Evolutionary conservation across 2,888 invertebrate genomes (phyloP).

Genomic region (Desoria tigrina): DNA sequence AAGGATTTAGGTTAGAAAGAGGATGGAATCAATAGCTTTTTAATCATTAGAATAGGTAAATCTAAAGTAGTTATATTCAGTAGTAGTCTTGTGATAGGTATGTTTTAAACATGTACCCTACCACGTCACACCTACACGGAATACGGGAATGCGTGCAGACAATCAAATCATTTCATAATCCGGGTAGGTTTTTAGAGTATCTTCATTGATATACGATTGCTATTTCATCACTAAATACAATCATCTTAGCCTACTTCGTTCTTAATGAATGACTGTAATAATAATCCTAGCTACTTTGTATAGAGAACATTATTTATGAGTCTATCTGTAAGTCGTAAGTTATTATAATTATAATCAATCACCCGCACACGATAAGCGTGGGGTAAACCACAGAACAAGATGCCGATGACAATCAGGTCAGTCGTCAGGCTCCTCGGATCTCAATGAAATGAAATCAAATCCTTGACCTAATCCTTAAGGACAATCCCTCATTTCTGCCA

Average conservation of each 20-base stretch:
- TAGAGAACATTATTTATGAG: too few species aligned
- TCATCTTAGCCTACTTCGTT: slow-evolving; percentile 14
- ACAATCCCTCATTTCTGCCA: slow-evolving; percentile 16
- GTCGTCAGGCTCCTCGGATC: slow-evolving; percentile 27
- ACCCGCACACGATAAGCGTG: neutral
- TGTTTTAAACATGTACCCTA: neutral
- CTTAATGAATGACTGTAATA: slow-evolving; percentile 20
- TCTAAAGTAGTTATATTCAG: slow-evolving; percentile 9
- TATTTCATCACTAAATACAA: neutral
- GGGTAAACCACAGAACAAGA: slow-evolving; percentile 30
- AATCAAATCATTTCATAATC: slow-evolving; percentile 27
- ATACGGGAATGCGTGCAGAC: slow-evolving; percentile 39
- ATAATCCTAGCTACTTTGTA: slow-evolving; percentile 5
- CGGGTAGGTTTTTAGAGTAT: slow-evolving; percentile 15
- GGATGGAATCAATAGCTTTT: neutral
- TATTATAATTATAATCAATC: slow-evolving; percentile 20
- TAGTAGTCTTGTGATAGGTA: slow-evolving; percentile 12
- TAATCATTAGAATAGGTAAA: neutral
- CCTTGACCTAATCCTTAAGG: slow-evolving; percentile 5
- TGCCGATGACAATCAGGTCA: slow-evolving; percentile 49
- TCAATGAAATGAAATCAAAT: slow-evolving; percentile 18
- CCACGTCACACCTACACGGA: slow-evolving; percentile 4
- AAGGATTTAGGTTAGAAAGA: neutral
- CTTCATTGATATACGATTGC: slow-evolving; percentile 1
- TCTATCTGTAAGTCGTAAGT: too few species aligned